Evolutionary conservation across 2,113 vertebrate genomes (phyloP).

Genomic region (Zosterops lateralis): DNA sequence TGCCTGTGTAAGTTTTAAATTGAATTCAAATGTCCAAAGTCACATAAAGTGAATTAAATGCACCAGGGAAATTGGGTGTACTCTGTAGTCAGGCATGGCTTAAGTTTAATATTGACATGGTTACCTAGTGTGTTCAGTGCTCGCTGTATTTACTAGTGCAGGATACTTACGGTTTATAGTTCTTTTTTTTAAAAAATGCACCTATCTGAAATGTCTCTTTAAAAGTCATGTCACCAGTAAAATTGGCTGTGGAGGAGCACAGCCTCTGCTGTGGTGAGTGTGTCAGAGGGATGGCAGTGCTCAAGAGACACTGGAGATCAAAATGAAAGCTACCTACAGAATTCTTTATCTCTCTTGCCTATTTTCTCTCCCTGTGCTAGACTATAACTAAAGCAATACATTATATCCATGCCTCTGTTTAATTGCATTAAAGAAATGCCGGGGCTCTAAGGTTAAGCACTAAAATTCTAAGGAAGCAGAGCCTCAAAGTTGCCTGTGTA

Average conservation of each 20-base stretch:
- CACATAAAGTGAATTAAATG: neutral
- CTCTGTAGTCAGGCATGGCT: neutral
- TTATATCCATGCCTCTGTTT: neutral
- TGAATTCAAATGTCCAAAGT: slow-evolving; percentile 20
- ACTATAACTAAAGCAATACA: neutral
- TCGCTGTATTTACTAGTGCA: neutral
- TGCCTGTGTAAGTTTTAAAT: slow-evolving; percentile 4
- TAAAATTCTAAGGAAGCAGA: slow-evolving; percentile 38
- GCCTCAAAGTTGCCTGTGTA: slow-evolving; percentile 10
- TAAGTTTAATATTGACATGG: neutral
- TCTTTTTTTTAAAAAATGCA: neutral
- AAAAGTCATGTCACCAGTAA: neutral
- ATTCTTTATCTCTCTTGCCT: neutral
- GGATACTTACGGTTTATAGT: neutral
- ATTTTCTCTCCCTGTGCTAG: neutral
- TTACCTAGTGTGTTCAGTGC: neutral
- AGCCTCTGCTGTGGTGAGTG: neutral
- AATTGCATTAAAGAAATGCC: slow-evolving; percentile 39
- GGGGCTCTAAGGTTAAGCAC: slow-evolving; percentile 34
- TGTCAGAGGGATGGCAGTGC: slow-evolving; percentile 24
- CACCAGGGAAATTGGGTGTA: neutral
- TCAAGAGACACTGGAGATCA: neutral
- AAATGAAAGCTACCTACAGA: slow-evolving; percentile 23
- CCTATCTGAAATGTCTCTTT: neutral
- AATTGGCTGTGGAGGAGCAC: neutral